Evolutionary conservation across 2,113 vertebrate species (phyloP).

Genomic region (Narcine bancroftii): DNA sequence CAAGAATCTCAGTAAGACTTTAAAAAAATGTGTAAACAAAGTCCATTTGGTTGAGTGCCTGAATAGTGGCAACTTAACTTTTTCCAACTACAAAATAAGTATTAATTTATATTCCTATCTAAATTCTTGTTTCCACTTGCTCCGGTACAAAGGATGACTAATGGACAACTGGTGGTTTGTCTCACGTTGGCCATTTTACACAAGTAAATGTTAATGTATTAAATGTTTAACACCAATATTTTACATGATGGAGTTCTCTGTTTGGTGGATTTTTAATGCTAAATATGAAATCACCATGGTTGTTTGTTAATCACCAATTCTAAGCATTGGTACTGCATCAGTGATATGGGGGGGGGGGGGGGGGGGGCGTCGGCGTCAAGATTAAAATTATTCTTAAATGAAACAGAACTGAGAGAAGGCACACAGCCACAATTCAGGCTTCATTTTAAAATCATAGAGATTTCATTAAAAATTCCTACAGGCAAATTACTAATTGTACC

Average conservation of each 20-base stretch:
- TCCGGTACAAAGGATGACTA: not conserved
- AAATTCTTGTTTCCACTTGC: not conserved
- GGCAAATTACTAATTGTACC: not conserved
- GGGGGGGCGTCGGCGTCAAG: no score
- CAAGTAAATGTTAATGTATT: not conserved
- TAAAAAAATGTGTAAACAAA: not conserved
- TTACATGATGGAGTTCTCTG: not conserved
- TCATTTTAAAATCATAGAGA: not conserved
- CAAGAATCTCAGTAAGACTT: not conserved
- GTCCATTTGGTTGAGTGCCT: not conserved
- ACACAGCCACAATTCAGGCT: not conserved
- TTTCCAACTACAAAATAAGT: no score
- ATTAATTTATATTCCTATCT: not conserved
- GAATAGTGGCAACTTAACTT: not conserved
- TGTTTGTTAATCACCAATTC: not conserved
- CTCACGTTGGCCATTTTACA: no score
- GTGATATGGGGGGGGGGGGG: not conserved
- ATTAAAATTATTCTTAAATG: not conserved
- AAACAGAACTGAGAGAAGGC: not conserved
- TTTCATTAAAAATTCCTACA: not conserved
- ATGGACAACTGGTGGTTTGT: not conserved
- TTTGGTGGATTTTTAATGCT: not conserved
- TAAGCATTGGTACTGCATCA: not conserved
- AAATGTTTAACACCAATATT: not conserved
- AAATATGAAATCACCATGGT: not conserved